Conservation (phyloP, 2,113 vertebrate genomes). For the Zeus faber region DNA sequence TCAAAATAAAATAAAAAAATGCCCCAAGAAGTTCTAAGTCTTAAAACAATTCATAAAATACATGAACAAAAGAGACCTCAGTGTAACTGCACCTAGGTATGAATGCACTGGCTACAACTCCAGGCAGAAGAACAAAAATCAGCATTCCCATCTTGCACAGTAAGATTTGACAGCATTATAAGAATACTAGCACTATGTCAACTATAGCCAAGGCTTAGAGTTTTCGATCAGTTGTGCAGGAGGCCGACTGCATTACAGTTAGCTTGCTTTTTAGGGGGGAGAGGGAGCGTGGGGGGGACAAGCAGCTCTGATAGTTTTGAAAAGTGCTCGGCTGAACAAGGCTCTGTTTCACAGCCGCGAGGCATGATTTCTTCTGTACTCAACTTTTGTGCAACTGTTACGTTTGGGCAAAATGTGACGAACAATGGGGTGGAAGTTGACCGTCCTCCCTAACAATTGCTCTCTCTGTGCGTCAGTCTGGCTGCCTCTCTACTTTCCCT, state of each 20-base stretch:
- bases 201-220: slow-evolving; percentile 57
- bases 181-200: slow-evolving; percentile 3
- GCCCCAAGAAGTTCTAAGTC: too few species aligned
- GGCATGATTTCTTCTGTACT: slow-evolving; percentile 18
- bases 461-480: slow-evolving; percentile 7
- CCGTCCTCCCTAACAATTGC: not conserved
- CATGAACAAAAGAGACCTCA: not conserved
- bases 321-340: slow-evolving; percentile 37
- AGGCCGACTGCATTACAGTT: slow-evolving; percentile 29
- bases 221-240: slow-evolving; percentile 52
- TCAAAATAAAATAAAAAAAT: too few species aligned
- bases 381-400: slow-evolving; percentile 14
- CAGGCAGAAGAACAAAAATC: not conserved
- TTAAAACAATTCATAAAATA: not conserved
- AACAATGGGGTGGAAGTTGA: not conserved
- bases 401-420: not conserved
- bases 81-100: not conserved
- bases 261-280: slow-evolving; percentile 28
- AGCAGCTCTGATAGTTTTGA: slow-evolving; percentile 21
- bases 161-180: too few species aligned
- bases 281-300: slow-evolving; percentile 17
- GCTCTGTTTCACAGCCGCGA: slow-evolving; percentile 34
- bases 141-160: not conserved
- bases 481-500: slow-evolving; percentile 6
- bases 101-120: not conserved